Base-by-base conservation (phyloP, 2,113 vertebrate species). In the Struthidea cinerea region DNA sequence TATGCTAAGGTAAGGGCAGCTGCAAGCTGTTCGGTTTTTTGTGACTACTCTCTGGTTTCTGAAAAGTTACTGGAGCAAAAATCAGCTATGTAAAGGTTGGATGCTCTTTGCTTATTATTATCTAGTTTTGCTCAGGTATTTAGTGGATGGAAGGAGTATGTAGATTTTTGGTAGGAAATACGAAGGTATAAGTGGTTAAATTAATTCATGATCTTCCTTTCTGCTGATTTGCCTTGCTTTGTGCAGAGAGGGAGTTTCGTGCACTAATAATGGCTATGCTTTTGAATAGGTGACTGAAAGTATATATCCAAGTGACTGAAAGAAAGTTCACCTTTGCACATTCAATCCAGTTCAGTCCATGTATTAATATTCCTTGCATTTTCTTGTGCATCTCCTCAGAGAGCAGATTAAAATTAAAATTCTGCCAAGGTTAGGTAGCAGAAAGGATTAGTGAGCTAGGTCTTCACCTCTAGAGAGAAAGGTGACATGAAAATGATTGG, bases 361-460 rank as follows among this genome's bases (percentile, higher is more conserved):
- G 37, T 84, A 90, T 95, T 96, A 96, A 97, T 95, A 96, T 93
- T 95, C 95, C 59, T 91, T 87, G 63, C 78, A 79, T 97, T 97
- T 91, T 80, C 90, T 85, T 89, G 59, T 68, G 59, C 57, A 93
- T 89, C 30, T 95, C 93, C 95, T 95, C 60, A 79, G 96, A 96
- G 96, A 96, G 74, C 30, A 92, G 88, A 90, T 92, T 96, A 95
- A 95, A 96, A 96, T 95, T 96, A 95, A 96, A 97, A 97, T 93
- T 89, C 91, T 96, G 90, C 61, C 86, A 93, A 96, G 88, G 71
- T 83, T 94, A 91, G 90, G 76, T 84, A 93, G 85, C 84, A 93
- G 59, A 89, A 93, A 84, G 93, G 94, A 96, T 97, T 95, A 97
- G 94, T 65, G 73, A 96, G 61, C 27, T 84, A 57, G 88, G 68